Evolutionary conservation across 2,888 invertebrate genomes (phyloP).

Genomic region (Leptinotarsa peninsularis): DNA sequence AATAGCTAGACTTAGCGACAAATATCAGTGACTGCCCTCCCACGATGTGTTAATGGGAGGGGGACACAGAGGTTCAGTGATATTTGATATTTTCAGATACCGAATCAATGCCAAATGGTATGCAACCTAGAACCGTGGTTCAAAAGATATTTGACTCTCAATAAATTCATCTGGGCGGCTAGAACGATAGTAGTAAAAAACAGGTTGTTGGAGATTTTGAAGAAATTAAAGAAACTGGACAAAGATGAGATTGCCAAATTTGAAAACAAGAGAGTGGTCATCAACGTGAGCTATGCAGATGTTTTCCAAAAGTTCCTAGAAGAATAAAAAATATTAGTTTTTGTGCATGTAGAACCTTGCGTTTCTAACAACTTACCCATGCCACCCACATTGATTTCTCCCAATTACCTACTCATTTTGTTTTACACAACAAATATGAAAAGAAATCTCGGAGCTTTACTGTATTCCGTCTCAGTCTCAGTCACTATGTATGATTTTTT

Average conservation of each 20-base stretch:
- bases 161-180: slow-evolving; percentile 58
- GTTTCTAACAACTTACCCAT: too few species aligned
- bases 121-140: slow-evolving; percentile 59
- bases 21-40: too few species aligned
- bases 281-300: slow-evolving; percentile 36
- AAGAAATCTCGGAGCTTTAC: too few species aligned
- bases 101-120: slow-evolving; percentile 28
- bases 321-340: slow-evolving; percentile 5
- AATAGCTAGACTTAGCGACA: too few species aligned
- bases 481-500: too few species aligned
- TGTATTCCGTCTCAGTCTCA: too few species aligned
- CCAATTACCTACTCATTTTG: too few species aligned
- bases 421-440: too few species aligned
- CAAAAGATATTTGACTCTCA: slow-evolving; percentile 54
- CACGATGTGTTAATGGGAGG: too few species aligned
- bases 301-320: slow-evolving; percentile 39
- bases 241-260: slow-evolving; percentile 42
- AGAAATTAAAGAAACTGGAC: slow-evolving; percentile 49
- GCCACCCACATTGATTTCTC: neutral
- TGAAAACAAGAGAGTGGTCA: slow-evolving; percentile 33
- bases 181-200: slow-evolving; percentile 55
- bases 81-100: slow-evolving; percentile 40
- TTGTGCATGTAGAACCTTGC: too few species aligned
- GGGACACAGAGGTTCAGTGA: too few species aligned
- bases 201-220: slow-evolving; percentile 55